A percentile compares a stretch with the other conserved stretches of the same genome.
phyloP scores from a whole-genome alignment of 2,888 invertebrate species.

The Caenorhabditis sulstoni region DNA sequence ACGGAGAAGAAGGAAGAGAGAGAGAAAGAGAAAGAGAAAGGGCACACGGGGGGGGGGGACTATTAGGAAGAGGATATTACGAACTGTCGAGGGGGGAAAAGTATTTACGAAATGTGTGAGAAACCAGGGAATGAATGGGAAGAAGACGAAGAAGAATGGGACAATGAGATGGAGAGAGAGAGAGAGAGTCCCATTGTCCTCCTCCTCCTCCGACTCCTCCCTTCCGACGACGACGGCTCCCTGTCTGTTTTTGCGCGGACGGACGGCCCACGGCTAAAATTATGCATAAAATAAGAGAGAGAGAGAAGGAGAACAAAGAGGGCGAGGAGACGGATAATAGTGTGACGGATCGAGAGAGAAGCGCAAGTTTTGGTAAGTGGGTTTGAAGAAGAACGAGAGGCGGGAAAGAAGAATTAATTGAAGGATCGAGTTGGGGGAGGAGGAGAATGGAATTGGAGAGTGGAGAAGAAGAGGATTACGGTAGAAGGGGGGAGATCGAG shows the following conservation, averaged over 20 bases:
- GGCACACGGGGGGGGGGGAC: too few relatives aligned
- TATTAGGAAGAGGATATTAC: neutral
- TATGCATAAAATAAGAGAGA: slow-evolving; percentile 45
- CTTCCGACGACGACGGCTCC: neutral
- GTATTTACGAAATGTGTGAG: neutral
- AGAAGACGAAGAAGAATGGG: slow-evolving; percentile 13
- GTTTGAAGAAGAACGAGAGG: neutral
- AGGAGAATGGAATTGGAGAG: neutral
- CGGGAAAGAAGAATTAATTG: too few relatives aligned
- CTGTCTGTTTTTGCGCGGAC: slow-evolving; percentile 37
- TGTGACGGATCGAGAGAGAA: slow-evolving; percentile 8
- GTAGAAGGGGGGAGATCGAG: too few relatives aligned
- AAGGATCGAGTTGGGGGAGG: neutral
- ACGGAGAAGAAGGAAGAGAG: slow-evolving; percentile 2
- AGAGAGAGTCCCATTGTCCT: slow-evolving; percentile 51
- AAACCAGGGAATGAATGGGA: slow-evolving; percentile 24
- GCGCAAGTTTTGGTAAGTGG: slow-evolving; percentile 13
- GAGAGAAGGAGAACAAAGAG: slow-evolving; percentile 25
- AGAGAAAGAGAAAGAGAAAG: neutral
- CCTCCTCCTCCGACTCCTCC: neutral
- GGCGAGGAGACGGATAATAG: slow-evolving; percentile 8
- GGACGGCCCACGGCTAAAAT: slow-evolving; percentile 14
- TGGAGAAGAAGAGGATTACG: too few relatives aligned
- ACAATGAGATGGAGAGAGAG: neutral
- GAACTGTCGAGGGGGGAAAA: slow-evolving; percentile 7